These are phyloP conservation scores for Limnephilus marmoratus DNA, from an alignment of 2,888 invertebrate genomes.

Conservation along the genomic window DNA sequence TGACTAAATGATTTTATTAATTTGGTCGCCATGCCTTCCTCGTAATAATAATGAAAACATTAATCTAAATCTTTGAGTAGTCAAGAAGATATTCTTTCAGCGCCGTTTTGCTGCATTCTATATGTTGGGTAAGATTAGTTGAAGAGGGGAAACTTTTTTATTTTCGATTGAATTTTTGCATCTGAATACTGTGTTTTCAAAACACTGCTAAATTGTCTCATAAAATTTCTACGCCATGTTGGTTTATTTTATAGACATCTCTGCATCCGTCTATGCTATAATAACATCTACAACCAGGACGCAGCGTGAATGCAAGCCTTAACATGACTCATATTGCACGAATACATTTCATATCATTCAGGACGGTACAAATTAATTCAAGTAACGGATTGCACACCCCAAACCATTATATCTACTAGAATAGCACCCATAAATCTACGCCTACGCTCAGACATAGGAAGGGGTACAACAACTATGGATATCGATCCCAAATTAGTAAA, in stretches of 20 bases:
- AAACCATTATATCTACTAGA: background rate
- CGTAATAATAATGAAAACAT: too few species aligned
- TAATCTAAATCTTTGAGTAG: too few species aligned
- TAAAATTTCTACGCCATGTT: too few species aligned
- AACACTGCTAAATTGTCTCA: too few species aligned
- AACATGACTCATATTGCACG: background rate
- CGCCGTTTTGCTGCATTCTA: too few species aligned
- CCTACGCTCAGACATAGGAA: background rate
- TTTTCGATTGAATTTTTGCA: too few species aligned
- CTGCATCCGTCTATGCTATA: background rate
- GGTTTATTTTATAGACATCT: background rate
- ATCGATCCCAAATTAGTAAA: background rate
- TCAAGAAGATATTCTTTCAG: too few species aligned
- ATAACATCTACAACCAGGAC: background rate
- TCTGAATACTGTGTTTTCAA: too few species aligned
- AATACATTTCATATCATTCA: background rate
- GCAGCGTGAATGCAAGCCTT: background rate
- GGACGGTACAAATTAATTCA: background rate
- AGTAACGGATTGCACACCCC: slow-evolving; percentile 7
- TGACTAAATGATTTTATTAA: too few species aligned
- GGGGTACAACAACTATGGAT: background rate
- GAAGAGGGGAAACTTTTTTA: too few species aligned
- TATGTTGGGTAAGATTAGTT: too few species aligned
- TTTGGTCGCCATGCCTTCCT: too few species aligned
- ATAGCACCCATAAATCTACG: slow-evolving; percentile 2